These are phyloP conservation scores for Mirza zaza DNA, from an alignment of 2,113 vertebrate species.

Conservation along the genomic window DNA sequence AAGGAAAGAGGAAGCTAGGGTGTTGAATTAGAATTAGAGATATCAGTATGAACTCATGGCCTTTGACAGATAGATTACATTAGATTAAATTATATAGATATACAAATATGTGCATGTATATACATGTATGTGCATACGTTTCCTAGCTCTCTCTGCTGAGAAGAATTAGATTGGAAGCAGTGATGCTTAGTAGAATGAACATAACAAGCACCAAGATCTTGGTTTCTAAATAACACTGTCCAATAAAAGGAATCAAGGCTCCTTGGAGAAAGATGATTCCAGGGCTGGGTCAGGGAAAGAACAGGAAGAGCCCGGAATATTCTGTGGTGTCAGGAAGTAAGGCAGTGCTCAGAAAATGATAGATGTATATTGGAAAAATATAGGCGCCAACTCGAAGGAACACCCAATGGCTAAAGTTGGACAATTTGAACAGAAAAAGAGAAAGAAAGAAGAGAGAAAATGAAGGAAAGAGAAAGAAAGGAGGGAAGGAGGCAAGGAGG, in stretches of 20 bases:
- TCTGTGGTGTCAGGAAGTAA: not conserved
- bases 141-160: not conserved
- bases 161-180: not conserved
- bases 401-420: not conserved
- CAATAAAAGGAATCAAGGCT: not conserved
- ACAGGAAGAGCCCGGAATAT: not conserved
- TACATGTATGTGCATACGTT: not conserved
- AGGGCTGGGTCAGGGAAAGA: not conserved
- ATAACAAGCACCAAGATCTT: not conserved
- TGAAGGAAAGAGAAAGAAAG: not conserved
- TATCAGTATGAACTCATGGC: not conserved
- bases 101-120: not conserved
- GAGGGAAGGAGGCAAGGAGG: not conserved
- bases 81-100: no score
- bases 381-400: not conserved
- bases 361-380: not conserved
- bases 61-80: not conserved
- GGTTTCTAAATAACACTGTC: not conserved
- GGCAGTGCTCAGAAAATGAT: not conserved
- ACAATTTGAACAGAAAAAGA: not conserved
- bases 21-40: not conserved
- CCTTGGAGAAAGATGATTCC: not conserved
- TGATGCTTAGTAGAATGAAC: not conserved
- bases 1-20: not conserved
- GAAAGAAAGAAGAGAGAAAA: not conserved